A percentile compares a stretch with the other conserved stretches of the same genome.
These are phyloP conservation scores for Watsonalla cultraria DNA, from an alignment of 2,888 invertebrate species.

Conservation along the genomic window DNA sequence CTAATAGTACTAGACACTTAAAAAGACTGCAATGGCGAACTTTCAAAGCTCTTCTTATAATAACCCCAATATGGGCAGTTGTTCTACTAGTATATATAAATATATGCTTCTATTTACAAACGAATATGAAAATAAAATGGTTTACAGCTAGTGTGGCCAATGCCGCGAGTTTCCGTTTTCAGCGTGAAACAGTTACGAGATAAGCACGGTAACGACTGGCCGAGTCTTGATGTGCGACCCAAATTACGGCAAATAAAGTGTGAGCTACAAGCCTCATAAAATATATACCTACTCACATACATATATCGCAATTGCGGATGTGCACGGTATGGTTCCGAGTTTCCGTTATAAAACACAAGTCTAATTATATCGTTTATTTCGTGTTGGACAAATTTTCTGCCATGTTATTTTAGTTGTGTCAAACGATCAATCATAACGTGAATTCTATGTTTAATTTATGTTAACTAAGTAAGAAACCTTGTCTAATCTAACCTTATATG, in stretches of 20 bases:
- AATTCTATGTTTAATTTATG: background rate
- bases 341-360: constrained; percentile 1
- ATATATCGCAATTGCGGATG: constrained; percentile 6
- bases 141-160: constrained; percentile 5
- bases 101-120: background rate
- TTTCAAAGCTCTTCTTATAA: too few species aligned
- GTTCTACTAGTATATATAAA: too few species aligned
- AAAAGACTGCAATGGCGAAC: too few species aligned
- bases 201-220: constrained; percentile 9
- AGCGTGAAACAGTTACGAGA: constrained; percentile 26
- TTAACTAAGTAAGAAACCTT: background rate
- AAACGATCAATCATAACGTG: background rate
- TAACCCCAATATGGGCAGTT: too few species aligned
- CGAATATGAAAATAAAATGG: background rate
- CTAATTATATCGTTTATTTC: background rate
- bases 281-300: constrained; percentile 1
- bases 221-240: constrained; percentile 18
- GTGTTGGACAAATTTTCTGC: too few species aligned
- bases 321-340: constrained; percentile 3
- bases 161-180: constrained; percentile 24
- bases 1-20: too few species aligned
- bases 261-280: constrained; percentile 10
- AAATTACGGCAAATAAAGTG: constrained; percentile 21
- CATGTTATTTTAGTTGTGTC: too few species aligned
- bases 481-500: background rate